Evolutionary conservation across 1,140 invertebrate species (phyloP), one percentile per base, ranked within the genome.

Genomic region (Zaprionus camerounensis): DNA sequence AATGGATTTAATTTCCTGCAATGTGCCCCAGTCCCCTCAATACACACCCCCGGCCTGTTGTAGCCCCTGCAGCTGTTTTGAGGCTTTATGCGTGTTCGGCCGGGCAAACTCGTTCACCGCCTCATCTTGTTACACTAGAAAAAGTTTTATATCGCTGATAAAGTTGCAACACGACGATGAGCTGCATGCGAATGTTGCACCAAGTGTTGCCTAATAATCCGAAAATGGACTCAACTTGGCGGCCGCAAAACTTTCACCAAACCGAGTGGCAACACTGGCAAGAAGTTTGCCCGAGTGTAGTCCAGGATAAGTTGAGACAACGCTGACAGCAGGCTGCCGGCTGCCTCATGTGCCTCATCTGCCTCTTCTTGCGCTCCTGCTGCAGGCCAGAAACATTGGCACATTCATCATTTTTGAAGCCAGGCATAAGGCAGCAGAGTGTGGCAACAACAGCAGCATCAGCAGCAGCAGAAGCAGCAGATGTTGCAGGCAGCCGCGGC

Each of bases 1-100:
- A 69, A 90, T 84, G 85, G 66, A 65, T 90, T 90, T 88, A 90
- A 88, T 88, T 88, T 88, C 84, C 84, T 90, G 84, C 69, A 56
- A 61, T 59, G 38, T 51, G 15, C 31, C 7, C 28, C 38, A 44
- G 7, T 13, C 13, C 41, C 9, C 2, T 24, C 13, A 20, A 20
- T 20, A 20, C 20, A 22, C 20, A 22, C 7, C 38, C 28, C 6
- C n/a, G 13, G 3, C n/a, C 34, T 15, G 12, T n/a, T n/a, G 12
- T 1, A 28, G 4, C 31, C 82, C 58, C 75, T 72, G 71, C 6
- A 17, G n/a, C n/a, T 46, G 41, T 46, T 73, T 81, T 84, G 62
- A 62, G 80, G 77, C 49, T 59, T 84, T 78, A 85, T 78, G 74
- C 31, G 59, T 51, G 57, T 46, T 41, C 31, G 63, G 63, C 6